These are phyloP conservation scores for Sebastes matsubarae DNA, from an alignment of 2,797 vertebrate species.

Conservation along the genomic window DNA sequence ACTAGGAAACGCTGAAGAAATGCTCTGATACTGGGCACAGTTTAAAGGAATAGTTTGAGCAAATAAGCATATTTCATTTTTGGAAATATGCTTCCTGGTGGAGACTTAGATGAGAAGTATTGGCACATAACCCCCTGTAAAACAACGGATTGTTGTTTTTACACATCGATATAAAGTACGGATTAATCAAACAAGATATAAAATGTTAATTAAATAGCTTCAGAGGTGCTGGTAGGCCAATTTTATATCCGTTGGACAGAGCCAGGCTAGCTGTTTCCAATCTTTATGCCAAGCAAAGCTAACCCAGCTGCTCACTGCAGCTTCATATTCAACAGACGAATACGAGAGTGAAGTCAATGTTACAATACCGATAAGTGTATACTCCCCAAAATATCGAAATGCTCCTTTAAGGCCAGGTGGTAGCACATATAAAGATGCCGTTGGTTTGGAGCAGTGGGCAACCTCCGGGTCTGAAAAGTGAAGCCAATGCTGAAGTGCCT, in stretches of 20 bases:
- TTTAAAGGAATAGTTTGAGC: not conserved
- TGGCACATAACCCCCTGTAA: not conserved
- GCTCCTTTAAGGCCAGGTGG: not conserved
- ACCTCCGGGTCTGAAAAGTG: too few relatives aligned
- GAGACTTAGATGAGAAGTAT: not conserved
- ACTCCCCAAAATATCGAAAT: not conserved
- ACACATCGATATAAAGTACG: not conserved
- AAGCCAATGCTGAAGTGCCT: too few relatives aligned
- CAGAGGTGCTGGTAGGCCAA: too few relatives aligned
- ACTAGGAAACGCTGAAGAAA: constrained; percentile 1
- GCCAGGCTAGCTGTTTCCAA: too few relatives aligned
- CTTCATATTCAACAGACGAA: not conserved
- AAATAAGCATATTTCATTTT: not conserved
- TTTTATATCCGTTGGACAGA: not conserved
- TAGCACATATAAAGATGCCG: not conserved
- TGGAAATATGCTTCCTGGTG: not conserved
- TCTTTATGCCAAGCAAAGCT: not conserved
- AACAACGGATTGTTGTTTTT: not conserved
- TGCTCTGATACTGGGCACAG: not conserved
- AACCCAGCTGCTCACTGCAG: too few relatives aligned
- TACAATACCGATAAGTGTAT: not conserved
- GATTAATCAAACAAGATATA: not conserved
- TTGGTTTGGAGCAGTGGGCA: not conserved
- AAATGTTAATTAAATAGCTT: too few relatives aligned
- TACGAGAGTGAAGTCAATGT: not conserved